These are phyloP conservation scores for Hipposideros larvatus DNA, from an alignment of 2,797 vertebrate species.

Conservation along the genomic window DNA sequence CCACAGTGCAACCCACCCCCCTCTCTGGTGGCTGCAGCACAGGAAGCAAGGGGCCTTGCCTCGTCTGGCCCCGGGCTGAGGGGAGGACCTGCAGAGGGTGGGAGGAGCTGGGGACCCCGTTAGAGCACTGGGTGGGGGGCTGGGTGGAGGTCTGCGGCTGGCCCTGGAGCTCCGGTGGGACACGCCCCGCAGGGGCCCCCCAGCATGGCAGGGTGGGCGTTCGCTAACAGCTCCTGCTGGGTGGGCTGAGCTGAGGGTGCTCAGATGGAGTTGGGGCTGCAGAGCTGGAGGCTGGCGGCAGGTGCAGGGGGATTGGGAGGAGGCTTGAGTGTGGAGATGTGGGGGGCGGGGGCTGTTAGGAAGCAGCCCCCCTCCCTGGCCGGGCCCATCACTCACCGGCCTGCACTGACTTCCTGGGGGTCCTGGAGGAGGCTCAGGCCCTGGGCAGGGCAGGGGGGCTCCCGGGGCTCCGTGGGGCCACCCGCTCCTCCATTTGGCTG, in stretches of 20 bases:
- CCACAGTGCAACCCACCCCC: fast-evolving
- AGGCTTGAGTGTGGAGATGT: not conserved
- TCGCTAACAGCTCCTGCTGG: fast-evolving
- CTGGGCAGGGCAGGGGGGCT: not conserved
- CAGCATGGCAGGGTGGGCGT: not conserved
- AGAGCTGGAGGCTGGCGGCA: not conserved
- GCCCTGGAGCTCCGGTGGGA: no score
- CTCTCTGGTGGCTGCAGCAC: no score
- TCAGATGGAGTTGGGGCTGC: not conserved
- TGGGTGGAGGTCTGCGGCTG: no score
- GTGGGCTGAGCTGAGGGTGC: not conserved
- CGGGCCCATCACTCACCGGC: fast-evolving
- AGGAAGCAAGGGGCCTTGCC: not conserved
- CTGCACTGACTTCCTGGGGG: not conserved
- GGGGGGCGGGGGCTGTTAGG: not conserved
- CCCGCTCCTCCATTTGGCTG: not conserved
- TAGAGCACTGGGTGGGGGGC: no score
- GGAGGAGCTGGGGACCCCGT: not conserved
- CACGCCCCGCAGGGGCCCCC: not conserved
- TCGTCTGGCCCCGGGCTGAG: not conserved
- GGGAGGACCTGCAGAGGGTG: not conserved
- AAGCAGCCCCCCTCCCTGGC: not conserved
- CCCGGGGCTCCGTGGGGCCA: fast-evolving
- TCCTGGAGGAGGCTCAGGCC: no score
- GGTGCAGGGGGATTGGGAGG: not conserved